Base-by-base conservation (phyloP, 2,797 vertebrate species). In the Nannoperca australis region DNA sequence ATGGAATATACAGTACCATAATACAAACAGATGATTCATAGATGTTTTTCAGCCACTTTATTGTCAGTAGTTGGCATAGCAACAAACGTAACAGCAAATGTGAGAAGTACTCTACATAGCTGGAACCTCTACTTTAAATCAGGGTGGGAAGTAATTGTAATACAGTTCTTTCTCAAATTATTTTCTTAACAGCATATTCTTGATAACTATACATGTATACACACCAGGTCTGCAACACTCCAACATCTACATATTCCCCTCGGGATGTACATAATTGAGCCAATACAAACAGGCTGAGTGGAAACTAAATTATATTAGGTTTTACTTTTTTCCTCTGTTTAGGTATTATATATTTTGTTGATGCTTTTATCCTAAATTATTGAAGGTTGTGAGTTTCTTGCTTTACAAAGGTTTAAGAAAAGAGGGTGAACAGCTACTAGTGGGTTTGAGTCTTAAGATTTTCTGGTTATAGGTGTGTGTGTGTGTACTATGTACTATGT, bases 51-150 rank as follows among this genome's bases (percentile, higher is more conserved):
- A 66, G 66, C 12, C 56, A 59, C 73, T 80, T 72, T 81, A 51
- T 69, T 67, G 50, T 84, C 47, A 69, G 67, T 34, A 22, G 81
- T 87, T 88, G 85, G 54, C 86, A 89, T 82, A 34, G 88, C 75
- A 89, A 88, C 86, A 81, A 56, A 65, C 27, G 20, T 73, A 58
- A 81, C 44, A 32, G 70, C 44, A 58, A 61, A 68, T 69, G 58
- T 73, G 50, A 64, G 42, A 42, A 66, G 53, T 38, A 45, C 32
- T 70, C 47, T 44, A 22, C 44, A 22, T 51, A 54, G 54, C 50
- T 50, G 14, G n/a, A 74, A 47, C 38, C 20, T 5, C 13, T 38
- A 50, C 72, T 79, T 61, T 53, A 38, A 70, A 66, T 27, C 22
- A 50, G 40, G 45, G 20, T n/a, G 13, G 10, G 15, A 79, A 68